Base-by-base conservation (phyloP, 2,797 vertebrate genomes). In the Falco rusticolus region DNA sequence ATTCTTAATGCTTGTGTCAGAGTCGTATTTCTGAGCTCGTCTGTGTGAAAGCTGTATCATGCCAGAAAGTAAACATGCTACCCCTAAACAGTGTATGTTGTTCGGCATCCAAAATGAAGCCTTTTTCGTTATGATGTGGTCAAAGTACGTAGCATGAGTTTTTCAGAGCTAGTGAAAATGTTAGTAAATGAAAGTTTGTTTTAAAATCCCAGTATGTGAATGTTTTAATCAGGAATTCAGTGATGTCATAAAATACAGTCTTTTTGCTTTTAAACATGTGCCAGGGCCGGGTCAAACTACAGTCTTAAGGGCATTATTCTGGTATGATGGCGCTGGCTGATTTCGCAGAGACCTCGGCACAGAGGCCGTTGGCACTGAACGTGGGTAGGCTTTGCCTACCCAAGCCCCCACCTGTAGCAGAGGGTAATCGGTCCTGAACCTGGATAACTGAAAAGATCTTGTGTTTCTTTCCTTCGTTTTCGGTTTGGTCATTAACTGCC, bases 401-500 rank as follows among this genome's bases (percentile, higher is more conserved):
- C 45, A 6, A 47, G 34, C 82, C 70, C 82, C 92, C 89, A 95
- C 95, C 93, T 96, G 90, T 11, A 57, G 78, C 68, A 7, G 3
- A 11, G 59, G 45, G 22, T n/a, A 5, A 17, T 47, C 65, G 5
- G 33, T 17, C 60, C 63, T 61, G 59, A 48, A 10, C 68, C 64
- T 28, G 0, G 5, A 0, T 1, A 24, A 25, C 90, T 90, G 86
- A 89, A 68, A 84, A 90, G 70, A 18, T 34, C 70, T 61, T 79
- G 74, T 84, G 71, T 95, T 96, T 39, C 63, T 77, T 13, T 13
- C 88, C 90, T 57, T 69, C 59, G 63, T 95, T 96, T 78, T n/a
- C 77, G 37, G 22, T 83, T n/a, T 41, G 83, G 51, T 69, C 56
- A 12, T 84, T 95, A 74, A 39, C 41, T 1, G 18, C 93, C 57